Conservation (phyloP, 2,888 invertebrate species). For the Trachelus tabidus region DNA sequence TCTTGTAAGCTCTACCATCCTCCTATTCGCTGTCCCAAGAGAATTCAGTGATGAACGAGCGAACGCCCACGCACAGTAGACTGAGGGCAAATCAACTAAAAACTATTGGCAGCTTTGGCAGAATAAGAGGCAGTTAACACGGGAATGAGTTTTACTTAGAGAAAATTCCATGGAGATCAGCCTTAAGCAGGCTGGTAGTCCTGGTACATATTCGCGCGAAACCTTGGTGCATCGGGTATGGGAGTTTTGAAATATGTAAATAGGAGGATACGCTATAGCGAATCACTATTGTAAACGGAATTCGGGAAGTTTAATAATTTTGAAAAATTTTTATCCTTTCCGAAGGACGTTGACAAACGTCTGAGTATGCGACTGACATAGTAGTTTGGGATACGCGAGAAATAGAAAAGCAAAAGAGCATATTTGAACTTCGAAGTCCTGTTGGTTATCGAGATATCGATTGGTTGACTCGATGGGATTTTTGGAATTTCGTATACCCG, state of each 20-base stretch:
- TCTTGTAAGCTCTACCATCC: constrained; percentile 38
- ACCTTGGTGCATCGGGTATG: background rate
- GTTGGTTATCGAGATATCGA: constrained; percentile 26
- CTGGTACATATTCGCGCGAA: background rate
- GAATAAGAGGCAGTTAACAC: background rate
- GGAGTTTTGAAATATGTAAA: background rate
- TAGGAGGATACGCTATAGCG: too few relatives aligned
- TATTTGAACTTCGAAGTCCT: constrained; percentile 11
- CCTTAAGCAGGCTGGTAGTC: background rate
- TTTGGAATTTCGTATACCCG: background rate
- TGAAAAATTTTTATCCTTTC: too few relatives aligned
- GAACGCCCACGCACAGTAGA: constrained; percentile 40
- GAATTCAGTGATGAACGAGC: constrained; percentile 50
- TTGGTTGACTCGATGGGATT: constrained; percentile 17
- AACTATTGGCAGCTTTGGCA: constrained; percentile 47
- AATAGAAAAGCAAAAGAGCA: constrained; percentile 17
- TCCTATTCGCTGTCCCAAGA: background rate
- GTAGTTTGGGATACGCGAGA: constrained; percentile 28
- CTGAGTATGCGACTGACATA: constrained; percentile 16
- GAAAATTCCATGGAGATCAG: background rate
- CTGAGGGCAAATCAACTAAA: constrained; percentile 52
- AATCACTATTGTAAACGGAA: background rate
- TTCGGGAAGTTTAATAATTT: background rate
- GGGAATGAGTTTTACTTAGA: background rate
- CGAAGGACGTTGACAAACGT: too few relatives aligned